Percentiles rank a stretch among this genome's conserved stretches.
phyloP scores from a whole-genome alignment of 2,797 vertebrate genomes.

The Phataginus tetradactyla region DNA sequence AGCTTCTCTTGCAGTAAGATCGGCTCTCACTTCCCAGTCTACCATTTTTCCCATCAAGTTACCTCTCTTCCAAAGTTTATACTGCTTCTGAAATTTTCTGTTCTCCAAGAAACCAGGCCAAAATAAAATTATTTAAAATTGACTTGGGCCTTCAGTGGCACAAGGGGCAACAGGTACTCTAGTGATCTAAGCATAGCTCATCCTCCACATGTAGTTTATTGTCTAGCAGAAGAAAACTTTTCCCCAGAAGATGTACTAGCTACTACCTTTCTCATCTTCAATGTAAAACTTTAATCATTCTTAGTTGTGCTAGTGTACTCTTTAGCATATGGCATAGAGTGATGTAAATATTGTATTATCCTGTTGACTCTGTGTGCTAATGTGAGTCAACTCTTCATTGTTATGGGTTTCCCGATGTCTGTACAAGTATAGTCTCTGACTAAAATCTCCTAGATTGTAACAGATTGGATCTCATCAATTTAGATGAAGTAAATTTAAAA shows the following conservation, averaged over 20 bases:
- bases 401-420: neutral
- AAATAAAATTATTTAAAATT: constrained; percentile 2
- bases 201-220: neutral
- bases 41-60: neutral
- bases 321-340: neutral
- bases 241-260: neutral
- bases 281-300: neutral
- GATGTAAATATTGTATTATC: neutral
- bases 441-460: neutral
- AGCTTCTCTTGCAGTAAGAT: neutral
- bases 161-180: neutral
- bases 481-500: neutral
- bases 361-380: neutral
- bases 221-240: neutral
- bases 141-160: neutral
- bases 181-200: neutral
- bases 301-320: neutral
- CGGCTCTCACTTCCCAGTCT: neutral
- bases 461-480: neutral
- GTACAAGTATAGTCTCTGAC: neutral
- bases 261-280: neutral
- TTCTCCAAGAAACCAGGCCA: neutral
- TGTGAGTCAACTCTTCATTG: neutral
- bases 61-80: neutral
- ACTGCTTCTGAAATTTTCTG: neutral